Evolutionary conservation across 2,888 invertebrate species (phyloP), one percentile per base, ranked within the genome.

Genomic region (Yponomeuta plumbellus): DNA sequence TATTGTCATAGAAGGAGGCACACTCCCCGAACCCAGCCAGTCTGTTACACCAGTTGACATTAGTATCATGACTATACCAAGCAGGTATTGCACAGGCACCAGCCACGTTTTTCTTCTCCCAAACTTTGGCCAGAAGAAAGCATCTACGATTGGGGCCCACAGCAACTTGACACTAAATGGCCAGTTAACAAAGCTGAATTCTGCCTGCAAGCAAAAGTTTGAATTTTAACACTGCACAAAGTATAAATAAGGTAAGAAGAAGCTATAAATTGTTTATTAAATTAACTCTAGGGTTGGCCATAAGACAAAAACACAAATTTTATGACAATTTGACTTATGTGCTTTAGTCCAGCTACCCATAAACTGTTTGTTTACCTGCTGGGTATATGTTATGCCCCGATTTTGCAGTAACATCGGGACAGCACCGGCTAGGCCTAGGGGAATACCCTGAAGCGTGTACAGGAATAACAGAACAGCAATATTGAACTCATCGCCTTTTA

Each of bases 111-210:
- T 99, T 69, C 99, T 92, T 26, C 99, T 92, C 0, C 99, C 99
- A 85, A 99, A 96, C 70, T 93, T 89, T 11, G 93, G 90, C 71
- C 95, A 94, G 81, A 96, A 99, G 63, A 98, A 82, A 0, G 98
- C 96, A 87, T 99, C 99, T 5, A 99, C 99, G 72, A 99, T 94
- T 1, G 99, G 99, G 0, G 99, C 99, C 99, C 99, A 99, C 67
- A 99, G 81, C 61, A 99, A 88, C 85, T 99, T 99, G 61, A 99
- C 86, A 81, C 95, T 95, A 76, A 96, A 97, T 0, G 98, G 98
- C 98, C 98, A 98, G 75, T 95, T 95, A 0, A 97, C 97, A 79
- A 98, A 96, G 88, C 98, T 98, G 83, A 98, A 97, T 81, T 96
- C 96, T 20, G 97, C 97, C 95, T 95, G 81, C 70, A 92, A 92